Base-by-base conservation (phyloP, 2,113 vertebrate genomes). In the Scatophagus argus region DNA sequence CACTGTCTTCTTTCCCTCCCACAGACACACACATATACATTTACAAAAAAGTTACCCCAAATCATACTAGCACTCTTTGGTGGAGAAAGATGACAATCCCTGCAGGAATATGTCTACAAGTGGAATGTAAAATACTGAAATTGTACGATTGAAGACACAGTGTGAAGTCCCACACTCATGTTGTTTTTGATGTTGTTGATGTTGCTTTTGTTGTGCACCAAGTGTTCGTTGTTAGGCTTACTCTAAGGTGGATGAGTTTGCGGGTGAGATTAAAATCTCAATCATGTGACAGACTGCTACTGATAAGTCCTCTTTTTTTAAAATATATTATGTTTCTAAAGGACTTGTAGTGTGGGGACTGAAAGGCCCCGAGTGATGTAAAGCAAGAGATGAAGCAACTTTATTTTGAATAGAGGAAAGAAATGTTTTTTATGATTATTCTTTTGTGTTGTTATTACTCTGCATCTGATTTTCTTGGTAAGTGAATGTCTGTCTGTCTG, bases 111-210 rank as follows among this genome's bases (percentile, higher is more conserved):
- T 85, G 85, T 91, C 87, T 79, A 83, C 66, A 82, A n/a, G 89
- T 90, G 89, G 91, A 93, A 93, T 93, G 92, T 93, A 91, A 90
- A 88, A 86, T 91, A 88, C 76, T 65, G 81, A 89, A 86, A 87
- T 70, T 79, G 82, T 91, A 87, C 47, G 23, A 88, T 91, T 83
- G 82, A 88, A 85, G 84, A 82, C 82, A 77, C 80, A 17, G 47
- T 73, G 85, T 87, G 82, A 83, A 81, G 83, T 81, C 87, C 47
- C 73, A 81, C 84, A 75, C 60, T 83, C 31, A 38, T 79, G 61
- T 83, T 85, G 58, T 87, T 84, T 77, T 88, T 75, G 67, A 72
- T 90, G 77, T 77, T 79, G 79, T 88, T 70, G 86, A 69, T 62
- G 76, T 87, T 84, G 82, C 64, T 81, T 79, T 86, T 8, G 60